These are phyloP conservation scores for Dromaius novaehollandiae DNA, from an alignment of 2,113 vertebrate genomes.

Conservation along the genomic window DNA sequence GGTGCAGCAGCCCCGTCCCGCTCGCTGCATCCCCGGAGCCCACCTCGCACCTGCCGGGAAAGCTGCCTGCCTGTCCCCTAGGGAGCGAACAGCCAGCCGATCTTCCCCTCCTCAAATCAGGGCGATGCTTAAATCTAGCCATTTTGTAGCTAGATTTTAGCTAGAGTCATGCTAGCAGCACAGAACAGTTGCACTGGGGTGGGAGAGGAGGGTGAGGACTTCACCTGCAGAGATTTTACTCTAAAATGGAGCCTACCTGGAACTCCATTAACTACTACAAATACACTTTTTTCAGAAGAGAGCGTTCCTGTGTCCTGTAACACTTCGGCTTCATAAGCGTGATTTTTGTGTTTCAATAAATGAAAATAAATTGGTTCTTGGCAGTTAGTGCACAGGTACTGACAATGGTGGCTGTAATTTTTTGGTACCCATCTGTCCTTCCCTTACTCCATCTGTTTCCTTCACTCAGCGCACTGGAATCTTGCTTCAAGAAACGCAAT, in stretches of 20 bases:
- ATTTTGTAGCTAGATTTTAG: too few relatives aligned
- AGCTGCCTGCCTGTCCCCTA: background rate
- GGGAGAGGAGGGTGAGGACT: background rate
- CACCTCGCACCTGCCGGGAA: background rate
- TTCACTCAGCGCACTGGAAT: conserved; percentile 75
- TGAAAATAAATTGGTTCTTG: conserved; percentile 51
- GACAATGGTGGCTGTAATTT: background rate
- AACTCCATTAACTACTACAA: background rate
- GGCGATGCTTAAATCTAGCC: background rate
- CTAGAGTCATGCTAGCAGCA: background rate
- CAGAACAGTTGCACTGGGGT: background rate
- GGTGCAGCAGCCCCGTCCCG: background rate
- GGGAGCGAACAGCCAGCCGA: background rate
- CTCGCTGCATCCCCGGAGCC: background rate
- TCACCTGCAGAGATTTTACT: background rate
- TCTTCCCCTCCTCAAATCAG: too few relatives aligned
- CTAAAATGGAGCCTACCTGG: background rate
- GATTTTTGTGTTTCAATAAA: conserved; percentile 15
- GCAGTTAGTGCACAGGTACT: conserved; percentile 45
- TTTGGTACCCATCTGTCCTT: conserved; percentile 50
- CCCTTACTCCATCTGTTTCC: conserved; percentile 71
- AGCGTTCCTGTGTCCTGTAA: background rate
- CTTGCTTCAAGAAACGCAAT: conserved; percentile 61
- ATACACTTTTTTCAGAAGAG: background rate
- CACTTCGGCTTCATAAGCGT: background rate